These are phyloP conservation scores for Ailuropoda melanoleuca DNA, from an alignment of 2,113 vertebrate species.

Conservation along the genomic window DNA sequence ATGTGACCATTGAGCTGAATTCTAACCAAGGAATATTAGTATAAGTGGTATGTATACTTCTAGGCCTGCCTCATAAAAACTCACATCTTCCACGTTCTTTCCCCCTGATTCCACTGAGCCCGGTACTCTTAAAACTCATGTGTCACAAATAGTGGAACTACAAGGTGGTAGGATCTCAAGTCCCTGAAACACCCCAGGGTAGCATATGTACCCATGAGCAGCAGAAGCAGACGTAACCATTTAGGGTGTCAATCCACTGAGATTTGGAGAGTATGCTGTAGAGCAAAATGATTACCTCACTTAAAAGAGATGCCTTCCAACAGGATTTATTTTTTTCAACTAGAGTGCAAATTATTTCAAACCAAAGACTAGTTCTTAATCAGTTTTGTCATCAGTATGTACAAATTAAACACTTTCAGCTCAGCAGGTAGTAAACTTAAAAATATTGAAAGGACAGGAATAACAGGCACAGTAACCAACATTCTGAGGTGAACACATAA, in stretches of 20 bases:
- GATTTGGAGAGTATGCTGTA: neutral
- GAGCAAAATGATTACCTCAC: neutral
- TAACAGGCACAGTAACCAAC: neutral
- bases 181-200: neutral
- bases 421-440: neutral
- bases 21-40: neutral
- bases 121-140: neutral
- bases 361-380: neutral
- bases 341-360: conserved; percentile 8
- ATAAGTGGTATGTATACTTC: neutral
- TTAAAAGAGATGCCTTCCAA: neutral
- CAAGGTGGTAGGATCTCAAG: neutral
- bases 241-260: neutral
- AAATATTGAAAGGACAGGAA: neutral
- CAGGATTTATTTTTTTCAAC: neutral
- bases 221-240: neutral
- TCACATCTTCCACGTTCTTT: neutral
- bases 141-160: neutral
- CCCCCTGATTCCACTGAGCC: neutral
- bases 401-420: neutral
- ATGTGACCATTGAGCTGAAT: neutral
- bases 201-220: neutral
- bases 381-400: neutral
- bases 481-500: neutral
- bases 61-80: neutral